Evolutionary conservation across 2,888 invertebrate species (phyloP).

Genomic region (Nysson spinosus): DNA sequence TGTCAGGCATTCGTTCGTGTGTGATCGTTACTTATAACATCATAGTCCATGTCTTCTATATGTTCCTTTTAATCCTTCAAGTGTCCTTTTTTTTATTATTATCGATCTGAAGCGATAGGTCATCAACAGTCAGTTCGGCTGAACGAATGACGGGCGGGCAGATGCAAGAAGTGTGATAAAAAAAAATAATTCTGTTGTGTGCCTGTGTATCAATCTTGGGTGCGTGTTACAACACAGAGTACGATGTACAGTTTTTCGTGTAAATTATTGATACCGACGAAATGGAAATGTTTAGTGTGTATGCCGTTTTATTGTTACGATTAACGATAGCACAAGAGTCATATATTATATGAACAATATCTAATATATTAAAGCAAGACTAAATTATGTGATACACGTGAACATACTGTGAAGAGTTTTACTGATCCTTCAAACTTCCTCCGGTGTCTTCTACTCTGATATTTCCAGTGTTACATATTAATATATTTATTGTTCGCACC

Average conservation of each 20-base stretch:
- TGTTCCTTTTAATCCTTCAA: conserved; percentile 58
- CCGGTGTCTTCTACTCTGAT: neutral
- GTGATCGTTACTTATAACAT: conserved; percentile 60
- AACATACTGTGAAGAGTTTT: conserved; percentile 2
- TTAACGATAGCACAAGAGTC: conserved; percentile 61
- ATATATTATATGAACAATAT: conserved; percentile 68
- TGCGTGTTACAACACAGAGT: conserved; percentile 23
- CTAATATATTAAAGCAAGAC: conserved; percentile 69
- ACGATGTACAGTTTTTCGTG: conserved; percentile 53
- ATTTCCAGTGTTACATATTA: no score
- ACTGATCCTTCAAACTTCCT: neutral
- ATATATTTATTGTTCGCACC: no score
- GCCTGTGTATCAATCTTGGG: conserved; percentile 7
- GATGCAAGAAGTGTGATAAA: conserved; percentile 45
- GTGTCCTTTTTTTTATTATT: conserved; percentile 36
- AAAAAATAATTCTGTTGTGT: conserved; percentile 11
- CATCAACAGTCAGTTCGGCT: conserved; percentile 17
- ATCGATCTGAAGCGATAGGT: conserved; percentile 28
- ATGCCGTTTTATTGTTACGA: conserved; percentile 56
- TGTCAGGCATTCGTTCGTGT: conserved; percentile 42
- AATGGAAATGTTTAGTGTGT: conserved; percentile 39
- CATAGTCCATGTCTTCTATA: conserved; percentile 48
- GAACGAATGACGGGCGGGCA: conserved; percentile 2
- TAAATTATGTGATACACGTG: conserved; percentile 63
- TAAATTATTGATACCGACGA: conserved; percentile 62